Evolutionary conservation across 2,888 invertebrate genomes (phyloP), one percentile per base, ranked within the genome.

Genomic region (Apoderus coryli): DNA sequence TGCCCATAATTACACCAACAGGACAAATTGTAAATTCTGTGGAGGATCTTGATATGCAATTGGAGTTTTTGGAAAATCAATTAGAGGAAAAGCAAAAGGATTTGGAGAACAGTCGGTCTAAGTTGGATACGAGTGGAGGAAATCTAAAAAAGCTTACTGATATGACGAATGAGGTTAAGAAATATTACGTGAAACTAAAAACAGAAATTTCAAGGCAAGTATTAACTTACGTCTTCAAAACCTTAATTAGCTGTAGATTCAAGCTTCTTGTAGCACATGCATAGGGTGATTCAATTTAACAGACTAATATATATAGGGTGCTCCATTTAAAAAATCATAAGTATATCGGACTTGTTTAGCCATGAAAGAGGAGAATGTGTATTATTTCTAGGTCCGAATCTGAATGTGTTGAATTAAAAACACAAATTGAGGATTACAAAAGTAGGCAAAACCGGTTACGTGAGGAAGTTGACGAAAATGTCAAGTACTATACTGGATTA

Each of bases 21-120:
- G 48, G 48, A 11, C 43, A 47, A 25, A 43, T 53, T 2, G 42
- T 54, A 3, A 43, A 48, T 16, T 45, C 48, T 1, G 46, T 49
- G 2, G 54, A 54, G 33, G 54, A 56, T 14, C 24, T 57, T 27
- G 52, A 53, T 22, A 44, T 45, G 14, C 50, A 53, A 27, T 19
- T 56, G 27, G 48, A 49, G 10, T 39, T 46, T n/a, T 38, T 56
- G 10, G 46, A 47, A 25, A 40, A 33, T 3, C 47, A 49, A 25
- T 31, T 56, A 10, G 44, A 48, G 14, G 52, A 53, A 27, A 54
- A 53, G n/a, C 39, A 46, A 33, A 41, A 42, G 25, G 49, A 52
- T 25, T 16, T 56, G 6, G 47, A 49, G 24, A 28, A 33, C 3
- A 46, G 47, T 5, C 53, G 47, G 34, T 30, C 34, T 2, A 48